Conservation (phyloP, 2,888 invertebrate genomes). For the Andrena trimmerana region DNA sequence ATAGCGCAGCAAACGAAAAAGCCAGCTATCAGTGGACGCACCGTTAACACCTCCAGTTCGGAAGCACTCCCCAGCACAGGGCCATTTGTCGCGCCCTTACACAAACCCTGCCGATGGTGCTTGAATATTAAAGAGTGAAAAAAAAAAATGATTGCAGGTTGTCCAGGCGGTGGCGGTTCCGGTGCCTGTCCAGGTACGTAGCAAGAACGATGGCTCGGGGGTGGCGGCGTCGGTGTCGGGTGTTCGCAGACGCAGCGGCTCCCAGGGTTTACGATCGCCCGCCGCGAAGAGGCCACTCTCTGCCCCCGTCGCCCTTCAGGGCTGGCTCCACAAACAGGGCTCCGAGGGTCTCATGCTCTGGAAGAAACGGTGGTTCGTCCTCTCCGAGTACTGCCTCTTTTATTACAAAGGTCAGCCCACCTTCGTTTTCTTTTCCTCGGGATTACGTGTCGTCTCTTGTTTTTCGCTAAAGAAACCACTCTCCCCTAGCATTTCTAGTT, state of each 20-base stretch:
- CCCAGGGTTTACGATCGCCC: conserved; percentile 91
- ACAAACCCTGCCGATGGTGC: neutral
- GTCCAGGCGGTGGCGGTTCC: conserved; percentile 74
- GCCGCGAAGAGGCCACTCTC: conserved; percentile 93
- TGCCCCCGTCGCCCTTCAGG: conserved; percentile 94
- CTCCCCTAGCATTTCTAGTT: neutral
- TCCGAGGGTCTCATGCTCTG: conserved; percentile 97
- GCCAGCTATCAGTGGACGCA: too few relatives aligned
- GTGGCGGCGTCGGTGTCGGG: conserved; percentile 79
- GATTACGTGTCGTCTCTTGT: conserved; percentile 20
- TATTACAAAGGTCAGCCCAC: conserved; percentile 93
- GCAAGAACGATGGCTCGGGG: conserved; percentile 80
- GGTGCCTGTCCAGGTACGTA: conserved; percentile 81
- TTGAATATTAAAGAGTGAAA: conserved; percentile 8
- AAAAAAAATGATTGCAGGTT: conserved; percentile 66
- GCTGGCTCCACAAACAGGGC: conserved; percentile 97
- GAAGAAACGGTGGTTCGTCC: conserved; percentile 97
- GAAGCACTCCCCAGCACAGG: too few relatives aligned
- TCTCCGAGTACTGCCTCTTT: conserved; percentile 96
- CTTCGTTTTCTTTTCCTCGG: neutral
- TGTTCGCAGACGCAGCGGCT: conserved; percentile 83
- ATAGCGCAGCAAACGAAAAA: too few relatives aligned
- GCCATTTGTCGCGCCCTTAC: too few relatives aligned
- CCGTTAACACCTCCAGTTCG: too few relatives aligned
- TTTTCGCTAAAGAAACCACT: neutral